phyloP scores from a whole-genome alignment of 1,140 invertebrate genomes.

The Drosophila yakuba region DNA sequence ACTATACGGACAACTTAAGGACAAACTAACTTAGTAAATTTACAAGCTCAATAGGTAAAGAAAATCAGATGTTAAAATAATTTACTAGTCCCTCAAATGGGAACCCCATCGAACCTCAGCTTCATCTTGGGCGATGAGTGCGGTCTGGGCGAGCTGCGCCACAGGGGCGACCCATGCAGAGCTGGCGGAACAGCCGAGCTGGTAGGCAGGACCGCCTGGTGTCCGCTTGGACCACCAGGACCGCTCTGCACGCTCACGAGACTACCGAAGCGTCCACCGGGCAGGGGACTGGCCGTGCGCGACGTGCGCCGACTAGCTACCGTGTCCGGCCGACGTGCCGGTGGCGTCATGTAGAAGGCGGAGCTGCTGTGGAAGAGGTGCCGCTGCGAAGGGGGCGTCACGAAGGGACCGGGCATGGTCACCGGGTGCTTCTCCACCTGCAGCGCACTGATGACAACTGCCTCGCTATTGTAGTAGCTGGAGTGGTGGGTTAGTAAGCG shows the following conservation, averaged over 20 bases:
- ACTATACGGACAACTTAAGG: neutral
- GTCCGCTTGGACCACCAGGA: slow-evolving; percentile 66
- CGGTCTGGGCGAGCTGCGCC: slow-evolving; percentile 86
- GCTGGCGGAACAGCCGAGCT: slow-evolving; percentile 58
- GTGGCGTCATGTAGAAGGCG: slow-evolving; percentile 84
- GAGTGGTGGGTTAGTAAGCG: slow-evolving; percentile 53
- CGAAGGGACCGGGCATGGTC: slow-evolving; percentile 92
- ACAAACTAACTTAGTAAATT: neutral
- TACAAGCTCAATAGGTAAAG: no score
- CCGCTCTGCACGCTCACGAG: slow-evolving; percentile 80
- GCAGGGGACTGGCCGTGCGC: slow-evolving; percentile 86
- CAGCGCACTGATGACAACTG: slow-evolving; percentile 95
- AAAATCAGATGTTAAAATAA: no score
- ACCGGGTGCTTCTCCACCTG: slow-evolving; percentile 97
- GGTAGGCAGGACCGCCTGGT: slow-evolving; percentile 14
- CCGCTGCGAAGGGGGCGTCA: slow-evolving; percentile 88
- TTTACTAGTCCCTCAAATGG: neutral
- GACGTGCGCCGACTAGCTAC: slow-evolving; percentile 79
- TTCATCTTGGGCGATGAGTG: slow-evolving; percentile 96
- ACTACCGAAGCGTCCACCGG: slow-evolving; percentile 86
- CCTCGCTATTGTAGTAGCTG: slow-evolving; percentile 96
- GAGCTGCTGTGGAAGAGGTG: slow-evolving; percentile 82
- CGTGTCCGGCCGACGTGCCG: slow-evolving; percentile 83
- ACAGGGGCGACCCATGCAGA: slow-evolving; percentile 86
- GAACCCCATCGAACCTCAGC: slow-evolving; percentile 88